phyloP scores from a whole-genome alignment of 2,113 vertebrate species.

The Chaenocephalus aceratus region DNA sequence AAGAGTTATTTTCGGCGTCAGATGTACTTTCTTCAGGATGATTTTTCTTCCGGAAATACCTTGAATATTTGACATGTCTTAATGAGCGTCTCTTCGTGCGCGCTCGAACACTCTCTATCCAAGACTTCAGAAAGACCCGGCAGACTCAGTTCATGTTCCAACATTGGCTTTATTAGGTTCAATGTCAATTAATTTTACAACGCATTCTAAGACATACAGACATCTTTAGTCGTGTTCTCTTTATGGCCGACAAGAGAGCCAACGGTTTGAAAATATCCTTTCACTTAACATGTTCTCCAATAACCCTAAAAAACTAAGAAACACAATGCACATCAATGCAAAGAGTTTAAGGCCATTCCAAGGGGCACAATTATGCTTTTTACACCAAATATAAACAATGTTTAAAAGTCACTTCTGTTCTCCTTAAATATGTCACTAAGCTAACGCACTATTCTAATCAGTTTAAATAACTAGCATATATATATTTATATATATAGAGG shows the following conservation, averaged over 20 bases:
- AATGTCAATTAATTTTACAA: constrained; percentile 66
- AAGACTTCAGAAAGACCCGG: constrained; percentile 1
- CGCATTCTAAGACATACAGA: constrained; percentile 71
- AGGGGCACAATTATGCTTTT: constrained; percentile 70
- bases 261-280: constrained; percentile 32
- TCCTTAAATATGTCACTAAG: constrained; percentile 79
- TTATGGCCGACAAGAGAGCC: constrained; percentile 7
- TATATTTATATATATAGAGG: constrained; percentile 60
- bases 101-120: background rate
- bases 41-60: background rate
- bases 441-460: constrained; percentile 82
- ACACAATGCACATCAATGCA: constrained; percentile 73
- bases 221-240: constrained; percentile 34
- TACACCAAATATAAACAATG: constrained; percentile 82
- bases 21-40: background rate
- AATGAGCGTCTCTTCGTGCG: background rate
- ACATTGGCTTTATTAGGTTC: constrained; percentile 77
- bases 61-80: background rate
- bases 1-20: background rate
- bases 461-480: constrained; percentile 83
- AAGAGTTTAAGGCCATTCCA: constrained; percentile 81
- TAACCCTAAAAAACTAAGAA: constrained; percentile 57
- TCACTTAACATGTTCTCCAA: constrained; percentile 44
- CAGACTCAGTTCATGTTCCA: constrained; percentile 33
- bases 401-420: constrained; percentile 73